Evolutionary conservation across 1,140 invertebrate species (phyloP), one percentile per base, ranked within the genome.

Genomic region (Bombus consobrinus): DNA sequence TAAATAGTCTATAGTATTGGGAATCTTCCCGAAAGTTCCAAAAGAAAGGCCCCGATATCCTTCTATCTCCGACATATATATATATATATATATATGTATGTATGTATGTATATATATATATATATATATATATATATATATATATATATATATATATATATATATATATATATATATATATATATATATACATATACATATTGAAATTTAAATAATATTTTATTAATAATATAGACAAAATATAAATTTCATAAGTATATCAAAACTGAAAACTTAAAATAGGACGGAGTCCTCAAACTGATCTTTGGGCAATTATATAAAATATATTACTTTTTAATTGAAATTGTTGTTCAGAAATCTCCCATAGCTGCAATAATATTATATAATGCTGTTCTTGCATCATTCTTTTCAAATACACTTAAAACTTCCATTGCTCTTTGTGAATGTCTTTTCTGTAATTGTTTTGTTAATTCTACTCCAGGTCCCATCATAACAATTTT

Each of bases 361-460:
- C 97, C 97, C 97, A 98, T 97, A 39, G 97, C 97, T 43, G 97
- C 96, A 74, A 98, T 97, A 89, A 98, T 98, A 94, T 98, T 98
- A 71, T 96, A 96, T 59, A 98, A 95, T 0, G 97, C 97, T 74
- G 96, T 97, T 41, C 97, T 94, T 10, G 97, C 97, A 94, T 98
- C 97, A 79, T 96, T 97, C 84, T 97, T 96, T 78, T 97, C 96
- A 90, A 98, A 97, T 81, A 97, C 96, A 86, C 96, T 96, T 41
- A 99, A 95, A 5, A 98, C 97, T 89, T 96, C 96, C 89, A 97
- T 96, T 43, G 98, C 98, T 89, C 96, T 96, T 34, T 96, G 95
- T 28, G 97, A 98, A 95, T 98, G 98, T 89, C 97, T 96, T 66
- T 96, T 96, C 92, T 98, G 97, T 57, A 98, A 93, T 66, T 96